Evolutionary conservation across 1,140 invertebrate species (phyloP).

Genomic region (Solen grandis): DNA sequence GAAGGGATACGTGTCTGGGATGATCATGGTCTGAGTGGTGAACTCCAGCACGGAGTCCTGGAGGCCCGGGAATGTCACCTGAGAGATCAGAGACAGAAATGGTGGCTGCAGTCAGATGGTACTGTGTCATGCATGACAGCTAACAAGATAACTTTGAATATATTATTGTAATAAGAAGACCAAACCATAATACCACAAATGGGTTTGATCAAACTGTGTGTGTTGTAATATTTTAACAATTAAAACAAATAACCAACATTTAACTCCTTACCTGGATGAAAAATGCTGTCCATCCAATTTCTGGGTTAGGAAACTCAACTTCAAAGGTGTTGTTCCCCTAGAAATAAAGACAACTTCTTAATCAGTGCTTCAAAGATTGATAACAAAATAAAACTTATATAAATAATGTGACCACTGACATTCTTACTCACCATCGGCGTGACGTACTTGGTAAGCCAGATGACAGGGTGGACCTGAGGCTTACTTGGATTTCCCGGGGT

Average conservation of each 20-base stretch:
- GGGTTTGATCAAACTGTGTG: no score
- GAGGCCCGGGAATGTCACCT: slow-evolving; percentile 70
- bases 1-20: slow-evolving; percentile 74
- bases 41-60: slow-evolving; percentile 68
- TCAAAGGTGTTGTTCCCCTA: no score
- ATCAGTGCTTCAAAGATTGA: no score
- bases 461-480: slow-evolving; percentile 65
- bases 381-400: no score
- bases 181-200: no score
- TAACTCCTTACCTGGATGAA: slow-evolving; percentile 72
- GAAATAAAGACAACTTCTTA: no score
- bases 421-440: slow-evolving; percentile 57
- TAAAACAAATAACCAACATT: no score
- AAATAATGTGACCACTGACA: no score
- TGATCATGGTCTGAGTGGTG: slow-evolving; percentile 73
- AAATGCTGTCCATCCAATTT: slow-evolving; percentile 68
- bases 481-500: slow-evolving; percentile 66
- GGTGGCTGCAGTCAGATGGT: neutral
- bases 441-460: slow-evolving; percentile 57
- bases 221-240: no score
- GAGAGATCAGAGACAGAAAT: slow-evolving; percentile 6
- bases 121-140: no score
- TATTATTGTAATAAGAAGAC: no score
- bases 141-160: no score
- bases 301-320: slow-evolving; percentile 64